Evolutionary conservation across 37 sponge, comb jelly and placozoan genomes (phyloP).

Genomic region (Agelas oroides): DNA sequence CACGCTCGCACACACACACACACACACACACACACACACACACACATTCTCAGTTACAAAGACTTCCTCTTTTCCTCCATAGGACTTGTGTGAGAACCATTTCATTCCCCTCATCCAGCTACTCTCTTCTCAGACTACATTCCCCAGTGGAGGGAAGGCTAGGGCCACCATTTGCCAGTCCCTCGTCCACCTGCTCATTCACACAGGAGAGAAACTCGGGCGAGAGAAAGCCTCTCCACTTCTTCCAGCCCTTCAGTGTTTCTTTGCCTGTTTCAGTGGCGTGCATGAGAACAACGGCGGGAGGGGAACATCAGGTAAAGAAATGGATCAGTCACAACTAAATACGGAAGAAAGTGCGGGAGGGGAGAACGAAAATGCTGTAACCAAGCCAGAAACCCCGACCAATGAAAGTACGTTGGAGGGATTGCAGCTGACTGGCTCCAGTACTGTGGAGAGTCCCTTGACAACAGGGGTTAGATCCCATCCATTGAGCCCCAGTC

Average conservation of each 20-base stretch:
- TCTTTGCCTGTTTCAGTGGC: slow-evolving; percentile 58
- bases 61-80: background rate
- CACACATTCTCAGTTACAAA: background rate
- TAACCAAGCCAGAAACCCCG: too few relatives aligned
- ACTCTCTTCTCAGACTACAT: slow-evolving; percentile 70
- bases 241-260: slow-evolving; percentile 43
- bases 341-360: too few relatives aligned
- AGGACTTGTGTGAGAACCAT: slow-evolving; percentile 48
- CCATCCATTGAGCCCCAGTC: background rate
- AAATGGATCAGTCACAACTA: too few relatives aligned
- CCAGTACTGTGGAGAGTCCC: too few relatives aligned
- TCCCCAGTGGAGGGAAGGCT: slow-evolving; percentile 68
- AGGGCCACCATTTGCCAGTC: slow-evolving; percentile 66
- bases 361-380: too few relatives aligned
- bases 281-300: slow-evolving; percentile 8
- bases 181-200: slow-evolving; percentile 55
- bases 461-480: too few relatives aligned
- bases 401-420: too few relatives aligned
- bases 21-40: background rate
- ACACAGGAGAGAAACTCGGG: slow-evolving; percentile 46
- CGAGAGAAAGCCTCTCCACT: slow-evolving; percentile 43
- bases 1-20: background rate
- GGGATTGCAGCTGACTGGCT: too few relatives aligned
- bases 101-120: slow-evolving; percentile 78
- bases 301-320: background rate